Evolutionary conservation across 2,888 invertebrate genomes (phyloP), one percentile per base, ranked within the genome.

Genomic region (Sarcophaga subvicina): DNA sequence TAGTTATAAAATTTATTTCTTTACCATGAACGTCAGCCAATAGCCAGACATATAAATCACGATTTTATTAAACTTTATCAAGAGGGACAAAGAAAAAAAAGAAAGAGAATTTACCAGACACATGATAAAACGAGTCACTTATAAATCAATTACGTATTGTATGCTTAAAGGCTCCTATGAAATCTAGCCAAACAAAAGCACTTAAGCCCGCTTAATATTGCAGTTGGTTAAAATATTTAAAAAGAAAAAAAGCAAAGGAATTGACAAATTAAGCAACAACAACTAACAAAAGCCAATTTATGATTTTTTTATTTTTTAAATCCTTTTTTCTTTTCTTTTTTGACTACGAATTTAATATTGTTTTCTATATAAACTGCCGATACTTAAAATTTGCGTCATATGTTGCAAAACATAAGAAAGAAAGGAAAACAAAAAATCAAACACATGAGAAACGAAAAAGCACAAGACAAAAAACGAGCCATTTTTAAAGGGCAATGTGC

Each of bases 81-180:
- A 37, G 10, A 37, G 37, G 37, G 37, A 8, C 37, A 8, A 8
- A 37, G 0, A 37, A 37, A 37, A 37, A 37, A 37, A 37, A 37
- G 10, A 10, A 0, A 6, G 0, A 14, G 14, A 49, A 49, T 14
- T 54, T 54, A 54, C 17, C 54, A 12, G 17, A 54, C 54, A 54
- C 54, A 54, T 54, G 0, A 54, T 54, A 14, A 54, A 54, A 54
- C 54, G 54, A 84, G 71, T 87, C 78, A 84, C 59, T 87, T 75
- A 79, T 83, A 87, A 87, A 87, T 84, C 81, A 84, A 79, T 82
- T 84, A 84, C 67, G 71, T 72, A 54, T 70, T 67, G 69, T 20
- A 27, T 67, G 37, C 25, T 81, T 76, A 76, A 81, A 81, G 71
- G 62, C 78, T 75, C 0, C 70, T 67, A 76, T 73, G 60, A 80